Conservation (phyloP, 1,140 invertebrate species). For the Drosophila varians region DNA sequence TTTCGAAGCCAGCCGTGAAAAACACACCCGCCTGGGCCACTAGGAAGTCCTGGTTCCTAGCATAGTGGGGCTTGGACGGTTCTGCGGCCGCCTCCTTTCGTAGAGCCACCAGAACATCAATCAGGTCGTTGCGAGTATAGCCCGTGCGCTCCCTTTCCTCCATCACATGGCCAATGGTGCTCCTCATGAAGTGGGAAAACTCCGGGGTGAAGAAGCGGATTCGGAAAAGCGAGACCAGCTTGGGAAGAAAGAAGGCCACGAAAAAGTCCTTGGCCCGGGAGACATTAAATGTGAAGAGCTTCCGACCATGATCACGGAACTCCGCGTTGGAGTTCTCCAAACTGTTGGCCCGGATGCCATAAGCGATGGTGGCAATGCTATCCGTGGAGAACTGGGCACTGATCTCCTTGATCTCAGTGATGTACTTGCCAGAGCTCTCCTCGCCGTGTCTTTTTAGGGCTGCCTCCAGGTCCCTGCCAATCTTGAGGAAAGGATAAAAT, state of each 20-base stretch:
- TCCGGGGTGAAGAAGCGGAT: slow-evolving; percentile 61
- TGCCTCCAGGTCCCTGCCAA: slow-evolving; percentile 56
- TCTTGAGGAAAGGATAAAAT: slow-evolving; percentile 22
- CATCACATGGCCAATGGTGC: slow-evolving; percentile 75
- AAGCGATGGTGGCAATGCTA: slow-evolving; percentile 86
- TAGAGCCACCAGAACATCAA: slow-evolving; percentile 83
- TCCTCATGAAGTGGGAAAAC: slow-evolving; percentile 66
- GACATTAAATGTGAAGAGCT: slow-evolving; percentile 84
- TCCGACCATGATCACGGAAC: slow-evolving; percentile 80
- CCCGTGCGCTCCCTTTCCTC: slow-evolving; percentile 66
- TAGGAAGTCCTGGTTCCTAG: slow-evolving; percentile 84
- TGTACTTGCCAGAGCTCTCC: slow-evolving; percentile 3
- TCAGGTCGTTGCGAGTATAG: slow-evolving; percentile 81
- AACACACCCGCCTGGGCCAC: slow-evolving; percentile 89
- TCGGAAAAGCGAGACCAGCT: slow-evolving; percentile 53
- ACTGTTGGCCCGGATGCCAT: slow-evolving; percentile 86
- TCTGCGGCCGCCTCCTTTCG: slow-evolving; percentile 62
- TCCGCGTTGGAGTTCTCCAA: slow-evolving; percentile 84
- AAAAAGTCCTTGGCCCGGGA: slow-evolving; percentile 84
- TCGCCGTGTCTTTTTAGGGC: slow-evolving; percentile 21
- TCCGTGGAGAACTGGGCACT: slow-evolving; percentile 85
- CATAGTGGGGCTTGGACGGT: slow-evolving; percentile 59
- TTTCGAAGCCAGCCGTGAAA: slow-evolving; percentile 91
- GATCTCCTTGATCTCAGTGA: slow-evolving; percentile 83
- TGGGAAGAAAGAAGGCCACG: slow-evolving; percentile 84